Base-by-base conservation (phyloP, 2,797 vertebrate genomes). In the Prunella strophiata region DNA sequence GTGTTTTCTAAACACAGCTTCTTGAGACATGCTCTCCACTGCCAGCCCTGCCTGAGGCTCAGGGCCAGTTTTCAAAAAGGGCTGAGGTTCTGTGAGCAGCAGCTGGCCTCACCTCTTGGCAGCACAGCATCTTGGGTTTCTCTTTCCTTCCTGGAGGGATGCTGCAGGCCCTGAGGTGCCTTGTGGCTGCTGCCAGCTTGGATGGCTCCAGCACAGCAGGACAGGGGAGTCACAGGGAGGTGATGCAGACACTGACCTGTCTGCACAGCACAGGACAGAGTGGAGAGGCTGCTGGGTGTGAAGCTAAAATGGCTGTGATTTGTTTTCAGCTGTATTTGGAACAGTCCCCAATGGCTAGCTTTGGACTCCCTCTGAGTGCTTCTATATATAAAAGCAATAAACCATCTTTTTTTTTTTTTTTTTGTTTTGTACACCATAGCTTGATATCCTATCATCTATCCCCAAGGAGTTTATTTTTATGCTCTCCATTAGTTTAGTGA, bases 121-220 rank as follows among this genome's bases (percentile, higher is more conserved):
- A 84, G 51, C 0, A 1, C 1, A 5, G 42, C n/a, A 4, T 11
- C 65, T 3, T 51, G 51, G 27, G 27, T 9, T 40, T 73, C 52
- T 70, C 18, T 13, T 29, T 57, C 29, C 61, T 62, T 52, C 42
- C 78, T 34, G 38, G 27, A 66, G 32, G 0, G 7, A 52, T 65
- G 57, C 30, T 73, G 70, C 34, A 40, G 63, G 16, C 1, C 2
- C 22, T 32, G 38, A 51, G 32, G 32, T 45, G 25, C 52, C 34
- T 29, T 7, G 6, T 2, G 22, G 42, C 47, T 34, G 23, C 55
- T 61, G 19, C 66, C 42, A 65, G 36, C 74, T 59, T 5, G 0
- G 3, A 18, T n/a, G 38, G 50, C 16, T 38, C 23, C 11, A 29
- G 38, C 57, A 71, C n/a, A 51, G 51, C 15, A 50, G 43, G 38